Percentiles rank a stretch among this genome's conserved stretches.
These are phyloP conservation scores for Embidobia sp. DNA, from an alignment of 2,888 invertebrate genomes.

Conservation along the genomic window DNA sequence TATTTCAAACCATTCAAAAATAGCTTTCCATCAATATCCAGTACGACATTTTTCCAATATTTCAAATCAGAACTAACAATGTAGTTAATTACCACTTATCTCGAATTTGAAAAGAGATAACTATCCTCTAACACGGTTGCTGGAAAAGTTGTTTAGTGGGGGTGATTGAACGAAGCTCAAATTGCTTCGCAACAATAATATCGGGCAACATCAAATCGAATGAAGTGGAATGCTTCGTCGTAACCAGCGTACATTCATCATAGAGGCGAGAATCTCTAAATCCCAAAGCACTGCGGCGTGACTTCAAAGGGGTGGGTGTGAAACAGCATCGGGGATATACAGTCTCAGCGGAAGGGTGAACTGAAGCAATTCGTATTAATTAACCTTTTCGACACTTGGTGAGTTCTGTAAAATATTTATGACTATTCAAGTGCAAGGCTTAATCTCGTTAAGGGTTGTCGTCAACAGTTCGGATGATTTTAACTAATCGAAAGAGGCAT, in stretches of 20 bases:
- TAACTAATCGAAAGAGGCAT: too few species aligned
- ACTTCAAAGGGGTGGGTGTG: constrained; percentile 66
- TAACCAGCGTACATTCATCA: constrained; percentile 65
- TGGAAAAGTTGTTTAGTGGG: neutral
- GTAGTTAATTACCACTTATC: too few species aligned
- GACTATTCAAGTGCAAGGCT: constrained; percentile 42
- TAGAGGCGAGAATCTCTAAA: constrained; percentile 63
- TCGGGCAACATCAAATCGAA: constrained; percentile 21
- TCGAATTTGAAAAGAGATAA: too few species aligned
- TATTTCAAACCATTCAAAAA: too few species aligned
- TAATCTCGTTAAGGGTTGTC: constrained; percentile 33
- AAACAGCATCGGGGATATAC: constrained; percentile 59
- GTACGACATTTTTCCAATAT: neutral
- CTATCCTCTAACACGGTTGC: too few species aligned
- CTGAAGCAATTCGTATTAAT: constrained; percentile 75
- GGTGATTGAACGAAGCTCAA: constrained; percentile 3
- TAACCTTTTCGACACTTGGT: constrained; percentile 72
- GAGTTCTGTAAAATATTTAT: constrained; percentile 70
- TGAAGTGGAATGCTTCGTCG: constrained; percentile 42
- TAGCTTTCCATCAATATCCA: too few species aligned
- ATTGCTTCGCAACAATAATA: constrained; percentile 22
- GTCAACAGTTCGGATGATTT: neutral
- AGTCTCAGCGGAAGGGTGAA: constrained; percentile 65
- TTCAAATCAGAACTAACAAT: too few species aligned
- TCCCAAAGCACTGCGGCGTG: constrained; percentile 67